Conservation (phyloP, 64 coral and sea anemone genomes). For the Hydrozoanthus tunicans region DNA sequence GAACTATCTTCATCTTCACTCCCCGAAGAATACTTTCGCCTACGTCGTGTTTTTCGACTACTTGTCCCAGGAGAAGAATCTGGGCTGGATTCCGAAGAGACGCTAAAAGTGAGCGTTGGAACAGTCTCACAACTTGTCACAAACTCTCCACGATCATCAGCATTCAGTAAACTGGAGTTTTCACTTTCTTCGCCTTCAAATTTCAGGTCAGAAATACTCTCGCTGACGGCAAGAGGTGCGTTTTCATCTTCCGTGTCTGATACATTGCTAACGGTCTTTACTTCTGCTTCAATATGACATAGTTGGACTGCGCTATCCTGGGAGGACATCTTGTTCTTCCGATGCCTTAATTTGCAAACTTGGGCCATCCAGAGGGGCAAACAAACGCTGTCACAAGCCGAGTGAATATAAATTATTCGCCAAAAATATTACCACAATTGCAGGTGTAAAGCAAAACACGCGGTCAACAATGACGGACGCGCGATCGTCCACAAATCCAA, state of each 20-base stretch:
- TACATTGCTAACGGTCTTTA: conserved; percentile 2
- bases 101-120: conserved; percentile 48
- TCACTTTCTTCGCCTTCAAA: conserved; percentile 56
- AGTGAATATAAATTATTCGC: conserved; percentile 40
- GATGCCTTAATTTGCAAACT: conserved; percentile 59
- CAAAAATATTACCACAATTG: conserved; percentile 28
- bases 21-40: conserved; percentile 32
- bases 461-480: background rate
- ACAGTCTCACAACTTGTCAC: conserved; percentile 48
- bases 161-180: conserved; percentile 57
- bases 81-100: conserved; percentile 52
- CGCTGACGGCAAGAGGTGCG: conserved; percentile 47
- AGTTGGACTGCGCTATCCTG: conserved; percentile 44
- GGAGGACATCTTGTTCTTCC: conserved; percentile 54
- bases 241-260: conserved; percentile 43
- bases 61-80: conserved; percentile 49
- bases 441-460: conserved; percentile 58
- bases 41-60: conserved; percentile 1
- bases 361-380: conserved; percentile 51
- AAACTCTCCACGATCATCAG: conserved; percentile 47
- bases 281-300: conserved; percentile 50
- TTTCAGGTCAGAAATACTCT: conserved; percentile 66
- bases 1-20: conserved; percentile 52
- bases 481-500: conserved; percentile 25
- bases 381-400: conserved; percentile 15